phyloP scores from a whole-genome alignment of 2,113 vertebrate genomes.

The Anoplopoma fimbria region DNA sequence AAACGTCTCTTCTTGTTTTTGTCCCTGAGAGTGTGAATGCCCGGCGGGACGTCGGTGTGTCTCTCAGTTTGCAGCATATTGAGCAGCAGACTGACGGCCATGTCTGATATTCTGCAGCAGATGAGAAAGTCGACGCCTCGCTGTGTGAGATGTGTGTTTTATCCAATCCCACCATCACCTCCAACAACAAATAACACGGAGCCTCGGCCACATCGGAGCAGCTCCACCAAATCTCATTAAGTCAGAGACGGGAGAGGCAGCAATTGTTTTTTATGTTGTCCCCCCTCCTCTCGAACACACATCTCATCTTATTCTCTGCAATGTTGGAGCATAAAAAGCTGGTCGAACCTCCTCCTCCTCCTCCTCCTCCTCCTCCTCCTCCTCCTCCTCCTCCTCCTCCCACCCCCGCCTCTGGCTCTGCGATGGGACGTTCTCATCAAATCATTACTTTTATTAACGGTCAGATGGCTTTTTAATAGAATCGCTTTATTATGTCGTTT shows the following conservation, averaged over 20 bases:
- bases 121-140: slow-evolving; percentile 53
- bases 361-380: slow-evolving; percentile 4
- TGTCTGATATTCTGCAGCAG: slow-evolving; percentile 56
- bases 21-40: too few relatives aligned
- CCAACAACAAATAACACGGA: slow-evolving; percentile 75
- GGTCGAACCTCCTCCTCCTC: slow-evolving; percentile 32
- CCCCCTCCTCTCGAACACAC: slow-evolving; percentile 8
- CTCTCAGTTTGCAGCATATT: too few relatives aligned
- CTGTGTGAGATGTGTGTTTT: slow-evolving; percentile 50
- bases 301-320: slow-evolving; percentile 49
- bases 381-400: slow-evolving; percentile 60
- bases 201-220: slow-evolving; percentile 58
- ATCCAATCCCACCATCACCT: slow-evolving; percentile 71
- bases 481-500: slow-evolving; percentile 83
- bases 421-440: slow-evolving; percentile 75
- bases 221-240: slow-evolving; percentile 79
- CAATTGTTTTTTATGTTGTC: slow-evolving; percentile 77
- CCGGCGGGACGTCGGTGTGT: too few relatives aligned
- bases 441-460: slow-evolving; percentile 86
- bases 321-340: slow-evolving; percentile 71
- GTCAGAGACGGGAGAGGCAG: slow-evolving; percentile 64
- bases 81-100: too few relatives aligned
- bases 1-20: too few relatives aligned
- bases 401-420: slow-evolving; percentile 71
- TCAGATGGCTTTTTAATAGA: slow-evolving; percentile 87